Evolutionary conservation across 2,113 vertebrate species (phyloP).

Genomic region (Crotophaga sulcirostris): DNA sequence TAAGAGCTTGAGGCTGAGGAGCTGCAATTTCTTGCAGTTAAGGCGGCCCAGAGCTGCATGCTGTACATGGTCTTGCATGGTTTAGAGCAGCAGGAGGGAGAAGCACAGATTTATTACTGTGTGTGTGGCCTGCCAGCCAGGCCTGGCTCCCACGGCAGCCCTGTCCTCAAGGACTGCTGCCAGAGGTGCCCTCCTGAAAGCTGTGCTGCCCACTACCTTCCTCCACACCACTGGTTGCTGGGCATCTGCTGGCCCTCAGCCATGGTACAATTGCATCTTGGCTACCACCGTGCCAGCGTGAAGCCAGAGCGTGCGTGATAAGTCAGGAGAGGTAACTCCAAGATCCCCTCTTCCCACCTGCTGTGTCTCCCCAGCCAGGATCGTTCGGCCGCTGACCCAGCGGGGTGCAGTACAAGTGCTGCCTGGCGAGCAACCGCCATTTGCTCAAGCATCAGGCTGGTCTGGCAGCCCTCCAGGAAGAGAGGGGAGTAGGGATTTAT

Average conservation of each 20-base stretch:
- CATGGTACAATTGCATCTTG: accelerated
- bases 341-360: not conserved
- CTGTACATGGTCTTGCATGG: not conserved
- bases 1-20: not conserved
- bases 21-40: not conserved
- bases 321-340: not conserved
- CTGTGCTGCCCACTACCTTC: too few species aligned
- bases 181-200: not conserved
- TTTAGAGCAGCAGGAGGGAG: not conserved
- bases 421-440: not conserved
- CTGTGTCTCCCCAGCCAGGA: not conserved
- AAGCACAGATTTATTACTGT: not conserved
- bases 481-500: too few species aligned
- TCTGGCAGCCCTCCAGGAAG: not conserved
- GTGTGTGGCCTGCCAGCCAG: not conserved
- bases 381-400: not conserved
- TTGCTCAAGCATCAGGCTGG: not conserved
- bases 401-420: accelerated
- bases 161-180: not conserved
- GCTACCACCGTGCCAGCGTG: not conserved
- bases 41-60: not conserved
- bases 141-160: not conserved
- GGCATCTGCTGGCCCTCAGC: not conserved
- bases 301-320: accelerated
- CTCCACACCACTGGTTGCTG: too few species aligned